Conservation (phyloP, 2,797 vertebrate genomes). For the Esox masquinongy region DNA sequence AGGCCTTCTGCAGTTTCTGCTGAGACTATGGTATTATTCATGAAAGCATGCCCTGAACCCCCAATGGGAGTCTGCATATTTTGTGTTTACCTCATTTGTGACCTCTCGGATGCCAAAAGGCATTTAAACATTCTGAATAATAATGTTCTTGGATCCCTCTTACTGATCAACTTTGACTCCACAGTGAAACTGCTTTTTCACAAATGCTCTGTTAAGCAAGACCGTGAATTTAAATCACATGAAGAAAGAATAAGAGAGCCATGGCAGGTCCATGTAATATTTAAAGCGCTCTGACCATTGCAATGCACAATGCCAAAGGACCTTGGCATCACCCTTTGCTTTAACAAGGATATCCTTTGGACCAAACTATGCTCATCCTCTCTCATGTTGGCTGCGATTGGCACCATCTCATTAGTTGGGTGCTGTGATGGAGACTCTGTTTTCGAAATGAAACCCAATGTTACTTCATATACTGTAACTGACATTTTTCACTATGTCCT, state of each 20-base stretch:
- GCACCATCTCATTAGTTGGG: no score
- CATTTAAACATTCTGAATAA: neutral
- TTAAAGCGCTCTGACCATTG: neutral
- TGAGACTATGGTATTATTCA: neutral
- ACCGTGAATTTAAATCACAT: neutral
- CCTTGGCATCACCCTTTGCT: no score
- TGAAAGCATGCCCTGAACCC: neutral
- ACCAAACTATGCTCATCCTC: neutral
- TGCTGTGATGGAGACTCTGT: no score
- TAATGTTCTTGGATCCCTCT: neutral
- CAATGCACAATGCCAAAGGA: neutral
- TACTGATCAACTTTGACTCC: neutral
- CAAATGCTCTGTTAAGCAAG: neutral
- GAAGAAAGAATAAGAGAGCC: neutral
- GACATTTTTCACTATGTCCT: no score
- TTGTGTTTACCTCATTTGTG: neutral
- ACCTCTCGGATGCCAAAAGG: neutral
- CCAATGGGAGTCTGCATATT: neutral
- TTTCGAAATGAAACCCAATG: no score
- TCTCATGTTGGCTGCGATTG: no score
- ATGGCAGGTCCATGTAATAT: neutral
- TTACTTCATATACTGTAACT: no score
- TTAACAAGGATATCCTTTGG: no score
- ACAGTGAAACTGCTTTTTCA: neutral
- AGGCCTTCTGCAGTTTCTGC: neutral